phyloP scores from a whole-genome alignment of 2,888 invertebrate species.

The Pycnomerus fuliginosus region DNA sequence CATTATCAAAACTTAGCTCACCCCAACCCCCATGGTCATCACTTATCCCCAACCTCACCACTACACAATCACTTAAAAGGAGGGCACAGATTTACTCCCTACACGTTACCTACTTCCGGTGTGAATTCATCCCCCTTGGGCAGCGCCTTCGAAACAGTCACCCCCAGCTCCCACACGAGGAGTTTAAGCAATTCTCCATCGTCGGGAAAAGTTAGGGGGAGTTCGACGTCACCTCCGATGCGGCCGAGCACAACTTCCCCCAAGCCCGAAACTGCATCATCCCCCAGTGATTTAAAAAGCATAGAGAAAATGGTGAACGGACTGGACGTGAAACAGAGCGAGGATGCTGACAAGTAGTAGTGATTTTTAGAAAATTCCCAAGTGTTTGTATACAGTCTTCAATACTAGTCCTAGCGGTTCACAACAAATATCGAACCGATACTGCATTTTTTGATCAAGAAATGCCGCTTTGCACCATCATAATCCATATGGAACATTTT shows the following conservation, averaged over 20 bases:
- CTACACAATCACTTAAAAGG: conserved; percentile 69
- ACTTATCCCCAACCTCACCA: conserved; percentile 58
- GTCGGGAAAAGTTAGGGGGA: conserved; percentile 48
- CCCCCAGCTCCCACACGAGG: conserved; percentile 70
- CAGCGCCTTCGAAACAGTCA: conserved; percentile 88
- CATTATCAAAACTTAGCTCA: conserved; percentile 65
- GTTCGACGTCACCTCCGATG: conserved; percentile 56
- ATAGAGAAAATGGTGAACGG: conserved; percentile 98
- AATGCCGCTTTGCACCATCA: too few relatives aligned
- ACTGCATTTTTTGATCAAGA: too few relatives aligned
- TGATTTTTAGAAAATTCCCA: too few relatives aligned
- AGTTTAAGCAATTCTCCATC: conserved; percentile 65
- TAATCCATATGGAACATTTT: too few relatives aligned
- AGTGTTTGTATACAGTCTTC: too few relatives aligned
- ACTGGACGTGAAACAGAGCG: conserved; percentile 76
- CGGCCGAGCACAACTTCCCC: conserved; percentile 61
- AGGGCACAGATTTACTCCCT: conserved; percentile 85
- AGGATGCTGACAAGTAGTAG: conserved; percentile 47
- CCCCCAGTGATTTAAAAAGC: conserved; percentile 85
- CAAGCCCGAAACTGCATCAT: conserved; percentile 54
- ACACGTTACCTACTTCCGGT: conserved; percentile 69
- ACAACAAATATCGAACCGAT: too few relatives aligned
- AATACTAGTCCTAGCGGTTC: too few relatives aligned
- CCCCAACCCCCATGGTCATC: conserved; percentile 61
- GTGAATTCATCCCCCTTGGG: conserved; percentile 64